Evolutionary conservation across 1,140 invertebrate species (phyloP).

Genomic region (Lepeophtheirus salmonis): DNA sequence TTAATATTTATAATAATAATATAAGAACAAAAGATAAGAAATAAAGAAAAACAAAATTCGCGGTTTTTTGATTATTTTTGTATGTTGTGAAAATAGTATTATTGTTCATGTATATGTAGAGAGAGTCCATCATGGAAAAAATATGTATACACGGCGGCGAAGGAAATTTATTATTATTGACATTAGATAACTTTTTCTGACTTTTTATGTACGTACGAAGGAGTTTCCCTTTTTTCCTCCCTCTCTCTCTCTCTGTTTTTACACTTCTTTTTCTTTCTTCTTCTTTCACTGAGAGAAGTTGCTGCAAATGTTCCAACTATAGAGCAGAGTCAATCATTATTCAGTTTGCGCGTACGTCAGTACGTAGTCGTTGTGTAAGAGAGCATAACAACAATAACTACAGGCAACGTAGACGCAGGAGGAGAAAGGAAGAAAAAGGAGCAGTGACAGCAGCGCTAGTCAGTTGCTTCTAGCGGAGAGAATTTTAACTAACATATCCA

Average conservation of each 20-base stretch:
- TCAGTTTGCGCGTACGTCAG: too few relatives aligned
- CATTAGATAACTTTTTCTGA: too few relatives aligned
- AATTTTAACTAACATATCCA: slow-evolving; percentile 2
- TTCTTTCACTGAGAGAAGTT: not conserved
- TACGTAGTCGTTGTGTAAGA: too few relatives aligned
- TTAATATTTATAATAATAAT: slow-evolving; percentile 1
- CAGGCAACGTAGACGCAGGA: not conserved
- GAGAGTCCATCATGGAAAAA: too few relatives aligned
- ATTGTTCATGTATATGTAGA: too few relatives aligned
- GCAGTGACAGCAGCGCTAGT: not conserved
- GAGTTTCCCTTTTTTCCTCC: too few relatives aligned
- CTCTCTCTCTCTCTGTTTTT: not conserved
- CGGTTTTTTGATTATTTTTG: too few relatives aligned
- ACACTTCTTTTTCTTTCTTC: not conserved
- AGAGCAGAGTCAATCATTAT: not conserved
- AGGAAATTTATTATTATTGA: too few relatives aligned
- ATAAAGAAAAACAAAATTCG: not conserved
- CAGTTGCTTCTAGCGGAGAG: not conserved
- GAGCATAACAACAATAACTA: not conserved
- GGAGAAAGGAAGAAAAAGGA: not conserved
- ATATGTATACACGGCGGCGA: too few relatives aligned
- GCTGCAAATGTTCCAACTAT: too few relatives aligned
- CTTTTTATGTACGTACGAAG: too few relatives aligned
- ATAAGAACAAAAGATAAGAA: not conserved
- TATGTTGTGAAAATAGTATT: too few relatives aligned